Base-by-base conservation (phyloP, 1,140 invertebrate species). In the Saxidomus purpurata region DNA sequence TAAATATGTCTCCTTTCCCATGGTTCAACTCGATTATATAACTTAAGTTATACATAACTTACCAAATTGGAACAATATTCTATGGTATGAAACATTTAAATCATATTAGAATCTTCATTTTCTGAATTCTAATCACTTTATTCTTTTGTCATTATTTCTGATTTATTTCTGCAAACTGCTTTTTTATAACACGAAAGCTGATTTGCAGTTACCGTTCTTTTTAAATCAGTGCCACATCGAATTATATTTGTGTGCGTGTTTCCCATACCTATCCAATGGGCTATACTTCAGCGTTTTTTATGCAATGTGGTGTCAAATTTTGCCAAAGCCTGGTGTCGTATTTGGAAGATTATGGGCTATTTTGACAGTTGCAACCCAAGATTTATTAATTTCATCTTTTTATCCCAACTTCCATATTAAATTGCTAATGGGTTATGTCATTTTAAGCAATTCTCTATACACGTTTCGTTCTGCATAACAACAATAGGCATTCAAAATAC, bases 371-470 rank as follows among this genome's bases (percentile, higher is more conserved):
- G 80, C 52, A 82, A 82, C 47, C 3, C 28, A 59, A 82, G 80
- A 38, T 63, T 82, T 82, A 82, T 82, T 82, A 82, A 82, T 82
- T n/a, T 34, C 34, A 13, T 38, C 59, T 82, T 79, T 63, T 82
- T 31, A 82, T 63, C 22, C 59, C 22, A 19, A n/a, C 36, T 67
- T 63, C 31, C 25, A 47, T 82, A 47, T 63, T 63, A 63, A n/a
- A 67, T 67, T 82, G 31, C 61, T 82, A 82, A 82, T 82, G 55
- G 80, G 22, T 82, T 63, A 67, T 82, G 80, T 82, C 80, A 82
- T 63, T 63, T 82, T 59, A 34, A n/a, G 31, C 34, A 1, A 36
- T 8, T 9, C 19, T 76, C 22, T 47, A 76, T 49, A 76, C 71
- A 47, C 40, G 1, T 9, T 38, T 13, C 19, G 38, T 43, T 43